Evolutionary conservation across 2,888 invertebrate genomes (phyloP).

Genomic region (Strigamia maritima): DNA sequence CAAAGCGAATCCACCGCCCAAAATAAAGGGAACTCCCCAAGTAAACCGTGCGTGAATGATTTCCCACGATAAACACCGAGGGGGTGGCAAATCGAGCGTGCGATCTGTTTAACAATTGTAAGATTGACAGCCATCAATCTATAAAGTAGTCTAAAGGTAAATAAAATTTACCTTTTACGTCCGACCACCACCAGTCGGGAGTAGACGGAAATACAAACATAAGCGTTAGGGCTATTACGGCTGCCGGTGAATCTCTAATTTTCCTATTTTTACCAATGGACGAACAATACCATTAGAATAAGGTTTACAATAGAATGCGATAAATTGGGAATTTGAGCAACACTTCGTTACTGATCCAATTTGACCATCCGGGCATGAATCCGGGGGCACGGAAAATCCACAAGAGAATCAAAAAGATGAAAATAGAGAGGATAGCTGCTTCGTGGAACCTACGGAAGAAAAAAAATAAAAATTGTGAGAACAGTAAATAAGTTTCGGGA

Average conservation of each 20-base stretch:
- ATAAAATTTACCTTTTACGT: background rate
- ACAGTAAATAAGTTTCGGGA: background rate
- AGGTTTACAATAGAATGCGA: background rate
- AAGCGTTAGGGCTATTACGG: background rate
- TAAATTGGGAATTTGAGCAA: background rate
- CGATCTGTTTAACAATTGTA: background rate
- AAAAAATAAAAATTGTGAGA: background rate
- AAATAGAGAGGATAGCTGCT: background rate
- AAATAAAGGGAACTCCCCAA: slow-evolving; percentile 20
- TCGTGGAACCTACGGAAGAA: background rate
- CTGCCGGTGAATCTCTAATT: background rate
- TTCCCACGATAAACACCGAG: background rate
- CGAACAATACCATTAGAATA: background rate
- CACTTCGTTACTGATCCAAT: background rate
- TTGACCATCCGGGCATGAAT: background rate
- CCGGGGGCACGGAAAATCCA: background rate
- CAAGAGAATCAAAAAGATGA: background rate
- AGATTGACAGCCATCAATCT: background rate
- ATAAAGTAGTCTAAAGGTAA: background rate
- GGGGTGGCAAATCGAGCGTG: background rate
- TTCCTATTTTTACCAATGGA: background rate
- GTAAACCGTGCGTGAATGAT: background rate
- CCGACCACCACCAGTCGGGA: background rate
- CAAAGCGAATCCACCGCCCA: slow-evolving; percentile 34
- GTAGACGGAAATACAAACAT: background rate